Evolutionary conservation across 35 echinoderm and acorn worm genomes (phyloP), one percentile per base, ranked within the genome.

Genomic region (Lytechinus pictus): DNA sequence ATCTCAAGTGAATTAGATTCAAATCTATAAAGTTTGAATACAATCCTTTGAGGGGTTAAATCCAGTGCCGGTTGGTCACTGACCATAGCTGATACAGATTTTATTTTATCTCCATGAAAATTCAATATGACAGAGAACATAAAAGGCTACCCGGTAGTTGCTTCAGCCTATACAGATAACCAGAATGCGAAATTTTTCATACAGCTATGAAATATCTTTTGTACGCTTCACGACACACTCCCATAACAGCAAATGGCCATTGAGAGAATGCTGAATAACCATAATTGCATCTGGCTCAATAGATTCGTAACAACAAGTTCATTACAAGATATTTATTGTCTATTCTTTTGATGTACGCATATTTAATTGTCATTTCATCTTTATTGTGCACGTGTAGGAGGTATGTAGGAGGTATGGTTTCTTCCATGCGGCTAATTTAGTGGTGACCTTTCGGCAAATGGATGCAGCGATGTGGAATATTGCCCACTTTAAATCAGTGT

Each of bases 381-480:
- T 7, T 1, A 24, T 44, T 44, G 33, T 44, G 33, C 2, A 1
- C 33, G 33, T 44, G 2, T 44, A 2, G 33, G 33, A 79, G 66
- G 21, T n/a, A 79, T 44, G 2, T 44, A 2, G 33, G 33, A 79
- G 66, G 21, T n/a, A 79, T 79, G 14, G 66, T 24, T n/a, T 16
- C 66, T 27, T n/a, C 19, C 21, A 79, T 79, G 8, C 6, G 6
- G 66, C 19, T 79, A 79, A 79, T 79, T 79, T 79, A 79, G 66
- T 79, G 66, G 8, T 79, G 66, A 79, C 66, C 66, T 79, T 79
- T 79, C n/a, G 4, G 19, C 16, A 79, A 79, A 79, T 79, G 19
- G 66, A 79, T 79, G 66, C 66, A 79, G 66, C 66, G 8, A 79
- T 79, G n/a, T 79, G 66, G 66, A 79, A 79, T 79, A 79, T 79